Evolutionary conservation across 1,140 invertebrate species (phyloP), one percentile per base, ranked within the genome.

Genomic region (Psix sp.): DNA sequence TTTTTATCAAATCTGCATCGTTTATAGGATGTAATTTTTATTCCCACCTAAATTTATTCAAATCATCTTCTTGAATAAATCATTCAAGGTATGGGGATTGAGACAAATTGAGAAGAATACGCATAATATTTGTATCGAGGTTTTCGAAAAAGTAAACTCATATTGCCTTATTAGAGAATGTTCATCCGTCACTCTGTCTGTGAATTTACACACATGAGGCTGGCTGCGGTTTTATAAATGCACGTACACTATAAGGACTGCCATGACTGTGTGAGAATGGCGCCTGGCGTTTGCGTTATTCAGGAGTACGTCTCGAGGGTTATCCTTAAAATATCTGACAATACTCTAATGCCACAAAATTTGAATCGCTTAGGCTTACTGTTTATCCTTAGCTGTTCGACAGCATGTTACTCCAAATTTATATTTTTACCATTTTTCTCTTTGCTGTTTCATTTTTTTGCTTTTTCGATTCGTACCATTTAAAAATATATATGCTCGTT

Each of bases 261-360:
- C 3, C 21, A 24, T 4, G 21, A 7, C 16, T 29, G 43, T 42
- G 16, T 59, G 62, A 62, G 68, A 65, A 63, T 52, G 63, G 68
- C 56, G 68, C 3, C n/a, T 16, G 31, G 65, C 73, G 68, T 70
- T 46, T 74, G 76, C 68, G 65, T 77, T 63, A 68, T 59, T 36
- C 65, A 70, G 76, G 68, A 78, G 48, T 60, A 65, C 73, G 67
- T 77, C 62, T 76, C 65, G 36, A 42, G 59, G 65, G 56, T 65
- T 63, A 74, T 71, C 60, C 63, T 70, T 72, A 66, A 74, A 74
- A 60, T 36, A 57, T 31, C 57, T 52, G 43, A 59, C 67, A 42
- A 65, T 57, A 68, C 73, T 65, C 57, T 33, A 68, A 75, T 70
- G 73, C 67, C 49, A 70, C 67, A 56, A 75, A 75, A 72, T 73